A percentile compares a stretch with the other conserved stretches of the same genome.
phyloP scores from a whole-genome alignment of 1,140 invertebrate genomes.

The Apis florea region DNA sequence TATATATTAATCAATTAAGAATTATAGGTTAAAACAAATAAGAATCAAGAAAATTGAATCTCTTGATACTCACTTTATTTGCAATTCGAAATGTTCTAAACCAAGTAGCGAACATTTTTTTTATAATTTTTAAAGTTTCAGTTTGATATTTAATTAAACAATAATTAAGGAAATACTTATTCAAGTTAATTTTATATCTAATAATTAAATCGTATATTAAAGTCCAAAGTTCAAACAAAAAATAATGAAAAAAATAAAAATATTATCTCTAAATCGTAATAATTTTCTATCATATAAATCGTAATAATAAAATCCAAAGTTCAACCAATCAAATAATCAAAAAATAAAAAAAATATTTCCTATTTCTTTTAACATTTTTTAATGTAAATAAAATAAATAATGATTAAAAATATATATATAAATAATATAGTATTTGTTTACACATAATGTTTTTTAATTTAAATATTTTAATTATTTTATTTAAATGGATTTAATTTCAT shows the following conservation, averaged over 20 bases:
- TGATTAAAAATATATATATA: not conserved
- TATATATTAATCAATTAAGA: not conserved
- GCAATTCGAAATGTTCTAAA: slow-evolving; percentile 30
- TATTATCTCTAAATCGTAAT: not conserved
- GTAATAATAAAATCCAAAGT: slow-evolving; percentile 47
- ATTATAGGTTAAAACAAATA: slow-evolving; percentile 13
- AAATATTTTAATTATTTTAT: not conserved
- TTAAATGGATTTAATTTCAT: not conserved
- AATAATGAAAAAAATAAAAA: not conserved
- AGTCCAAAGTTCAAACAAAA: slow-evolving; percentile 43
- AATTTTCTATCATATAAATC: not conserved
- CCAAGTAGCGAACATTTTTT: slow-evolving; percentile 46
- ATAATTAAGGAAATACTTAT: too few species aligned
- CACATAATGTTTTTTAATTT: not conserved
- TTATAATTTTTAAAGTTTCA: not conserved
- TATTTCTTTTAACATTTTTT: not conserved
- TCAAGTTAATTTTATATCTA: too few species aligned
- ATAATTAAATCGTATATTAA: slow-evolving; percentile 2
- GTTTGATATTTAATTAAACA: not conserved
- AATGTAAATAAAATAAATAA: not conserved
- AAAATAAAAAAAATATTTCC: not conserved
- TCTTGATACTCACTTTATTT: slow-evolving; percentile 37
- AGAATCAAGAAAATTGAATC: not conserved
- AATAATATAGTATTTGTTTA: not conserved
- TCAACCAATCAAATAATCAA: not conserved